These are phyloP conservation scores for Tetragnatha montana DNA, from an alignment of 2,888 invertebrate species.

Conservation along the genomic window DNA sequence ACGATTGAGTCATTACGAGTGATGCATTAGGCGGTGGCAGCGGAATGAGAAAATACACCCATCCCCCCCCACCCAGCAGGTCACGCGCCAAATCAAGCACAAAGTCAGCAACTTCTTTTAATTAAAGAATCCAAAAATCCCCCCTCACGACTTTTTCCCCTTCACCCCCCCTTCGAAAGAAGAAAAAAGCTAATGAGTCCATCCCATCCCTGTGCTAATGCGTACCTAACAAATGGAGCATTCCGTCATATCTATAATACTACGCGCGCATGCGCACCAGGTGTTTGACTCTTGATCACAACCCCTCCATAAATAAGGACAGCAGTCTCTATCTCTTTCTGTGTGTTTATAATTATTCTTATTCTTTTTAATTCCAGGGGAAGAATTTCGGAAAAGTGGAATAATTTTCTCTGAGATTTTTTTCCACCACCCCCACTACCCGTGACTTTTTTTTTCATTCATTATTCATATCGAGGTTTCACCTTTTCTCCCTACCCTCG, in stretches of 20 bases:
- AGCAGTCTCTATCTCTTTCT: constrained; percentile 14
- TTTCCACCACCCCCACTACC: neutral
- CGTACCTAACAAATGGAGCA: constrained; percentile 53
- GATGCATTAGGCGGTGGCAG: constrained; percentile 21
- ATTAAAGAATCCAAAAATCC: constrained; percentile 49
- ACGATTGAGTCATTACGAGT: constrained; percentile 39
- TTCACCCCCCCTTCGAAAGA: constrained; percentile 6
- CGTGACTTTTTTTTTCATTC: constrained; percentile 37
- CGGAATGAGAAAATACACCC: constrained; percentile 12
- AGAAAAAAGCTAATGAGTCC: constrained; percentile 54
- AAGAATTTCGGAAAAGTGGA: constrained; percentile 32
- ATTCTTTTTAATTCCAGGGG: constrained; percentile 47
- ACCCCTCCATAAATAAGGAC: constrained; percentile 43
- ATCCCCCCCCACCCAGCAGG: constrained; percentile 1
- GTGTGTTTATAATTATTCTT: constrained; percentile 61
- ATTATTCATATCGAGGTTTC: constrained; percentile 41
- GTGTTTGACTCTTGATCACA: constrained; percentile 29
- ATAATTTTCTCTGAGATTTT: constrained; percentile 49
- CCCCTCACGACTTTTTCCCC: constrained; percentile 4
- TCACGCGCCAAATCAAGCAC: constrained; percentile 60
- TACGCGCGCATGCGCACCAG: neutral
- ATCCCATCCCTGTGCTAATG: constrained; percentile 59
- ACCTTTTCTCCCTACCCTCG: neutral
- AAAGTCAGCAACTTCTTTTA: constrained; percentile 65
- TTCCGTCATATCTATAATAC: constrained; percentile 35